Evolutionary conservation across 2,888 invertebrate species (phyloP), one percentile per base, ranked within the genome.

Genomic region (Pseudeuparius sepicola): DNA sequence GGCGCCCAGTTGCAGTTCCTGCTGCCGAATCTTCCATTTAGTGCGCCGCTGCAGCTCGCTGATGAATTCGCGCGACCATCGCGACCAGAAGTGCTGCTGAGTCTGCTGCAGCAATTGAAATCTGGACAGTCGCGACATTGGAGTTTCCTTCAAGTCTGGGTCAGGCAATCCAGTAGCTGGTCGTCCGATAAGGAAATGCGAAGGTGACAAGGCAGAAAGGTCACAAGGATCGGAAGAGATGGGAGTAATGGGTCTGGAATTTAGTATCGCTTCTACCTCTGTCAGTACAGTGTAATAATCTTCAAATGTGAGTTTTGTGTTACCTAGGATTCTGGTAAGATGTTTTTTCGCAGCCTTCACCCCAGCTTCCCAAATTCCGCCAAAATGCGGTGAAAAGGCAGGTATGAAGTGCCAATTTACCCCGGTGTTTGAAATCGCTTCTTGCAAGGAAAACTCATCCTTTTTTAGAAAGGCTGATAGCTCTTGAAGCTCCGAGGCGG

Each of bases 311-410:
- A 34, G 25, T 14, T 6, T 14, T 5, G 27, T 14, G 11, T 34
- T 24, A 4, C n/a, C 20, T n/a, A 28, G 20, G 3, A 36, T 23
- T 11, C 33, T 31, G 17, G 24, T 36, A n/a, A 36, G 18, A 24
- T 36, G 36, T 4, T 4, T 9, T 3, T 36, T 36, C 6, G 10
- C 7, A 1, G 45, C 44, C 33, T 50, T 51, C 2, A 55, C 44
- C 4, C 42, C 47, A 4, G 49, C 44, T 26, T 57, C 54, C 51
- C 50, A 52, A 4, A 55, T 20, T 6, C 55, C 54, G 3, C 54
- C 53, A 25, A 49, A 48, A 32, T 53, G 46, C 1, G 51, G 53
- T 13, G 48, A 39, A 16, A 20, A 16, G 3, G 54, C 47, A 3
- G 52, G 51, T 25, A 48, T 52, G 31, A 54, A 57, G 24, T 50